Base-by-base conservation (phyloP, 2,797 vertebrate genomes). In the Rhinoraja longicauda region DNA sequence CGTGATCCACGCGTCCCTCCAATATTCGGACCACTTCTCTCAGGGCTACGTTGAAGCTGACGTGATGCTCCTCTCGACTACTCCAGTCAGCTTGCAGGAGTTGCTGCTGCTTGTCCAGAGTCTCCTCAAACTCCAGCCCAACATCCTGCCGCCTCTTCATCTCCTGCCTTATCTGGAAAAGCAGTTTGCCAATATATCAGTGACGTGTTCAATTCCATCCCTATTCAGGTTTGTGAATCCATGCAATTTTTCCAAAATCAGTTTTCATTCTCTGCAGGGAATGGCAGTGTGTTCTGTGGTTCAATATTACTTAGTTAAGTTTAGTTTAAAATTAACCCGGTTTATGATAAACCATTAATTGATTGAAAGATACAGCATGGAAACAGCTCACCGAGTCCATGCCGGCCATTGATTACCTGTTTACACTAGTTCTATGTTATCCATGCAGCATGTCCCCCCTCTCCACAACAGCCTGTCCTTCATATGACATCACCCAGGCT, bases 31-130 rank as follows among this genome's bases (percentile, higher is more conserved):
- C 79, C 53, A 95, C 95, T 93, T 96, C 96, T 93, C 93, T 94
- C 93, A 98, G 94, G 0, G 94, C 94, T 1, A 96, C 94, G 70
- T 94, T 95, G 93, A 98, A 98, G 0, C 90, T 75, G 92, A 95
- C 94, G 93, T 97, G 96, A 75, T 97, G 96, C 91, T 96, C 96
- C 93, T 95, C 96, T 94, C 97, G 97, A 36, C 95, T 93, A 9
- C 93, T 94, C 93, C 97, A 95, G 94, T 99, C 97, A 78, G 94
- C 95, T 93, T 73, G 95, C 82, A 98, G 93, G 26, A 97, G 94
- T 93, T 95, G 95, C 39, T 97, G 94, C 93, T 98, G 97, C 82
- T 93, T 96, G 84, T 94, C 94, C 1, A 98, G 93, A 82, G 96
- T 94, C 64, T 95, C 95, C 93, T 95, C 95, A 1, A 98, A 95